These are phyloP conservation scores for Phymatocera aterrima DNA, from an alignment of 2,888 invertebrate species.

Conservation along the genomic window DNA sequence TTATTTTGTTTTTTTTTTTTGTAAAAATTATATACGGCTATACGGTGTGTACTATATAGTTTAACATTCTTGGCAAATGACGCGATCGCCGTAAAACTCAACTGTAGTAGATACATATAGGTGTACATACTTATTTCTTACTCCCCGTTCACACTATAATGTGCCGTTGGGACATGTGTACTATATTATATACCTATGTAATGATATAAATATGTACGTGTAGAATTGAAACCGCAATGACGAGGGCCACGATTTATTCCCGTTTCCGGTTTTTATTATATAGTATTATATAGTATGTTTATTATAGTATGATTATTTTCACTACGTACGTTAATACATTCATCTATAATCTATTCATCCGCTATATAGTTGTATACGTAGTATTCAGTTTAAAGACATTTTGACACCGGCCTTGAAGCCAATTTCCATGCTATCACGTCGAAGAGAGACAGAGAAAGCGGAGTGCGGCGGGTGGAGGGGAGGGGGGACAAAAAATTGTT, in stretches of 20 bases:
- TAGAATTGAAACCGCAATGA: background rate
- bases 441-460: too few relatives aligned
- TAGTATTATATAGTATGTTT: background rate
- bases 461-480: too few relatives aligned
- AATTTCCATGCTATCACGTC: constrained; percentile 17
- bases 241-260: background rate
- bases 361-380: too few relatives aligned
- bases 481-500: background rate
- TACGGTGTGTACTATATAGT: too few relatives aligned
- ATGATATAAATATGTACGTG: background rate
- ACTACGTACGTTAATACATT: too few relatives aligned
- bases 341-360: too few relatives aligned
- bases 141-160: too few relatives aligned
- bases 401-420: constrained; percentile 13
- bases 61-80: constrained; percentile 17
- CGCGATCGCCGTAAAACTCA: constrained; percentile 14
- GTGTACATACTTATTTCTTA: too few relatives aligned
- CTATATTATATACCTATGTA: background rate
- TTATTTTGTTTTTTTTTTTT: background rate
- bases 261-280: constrained; percentile 8
- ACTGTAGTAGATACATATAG: background rate
- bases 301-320: too few relatives aligned
- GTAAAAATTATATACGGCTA: too few relatives aligned
- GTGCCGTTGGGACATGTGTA: too few relatives aligned
- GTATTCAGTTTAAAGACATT: constrained; percentile 3